Base-by-base conservation (phyloP, 2,797 vertebrate genomes). In the Pterois miles region DNA sequence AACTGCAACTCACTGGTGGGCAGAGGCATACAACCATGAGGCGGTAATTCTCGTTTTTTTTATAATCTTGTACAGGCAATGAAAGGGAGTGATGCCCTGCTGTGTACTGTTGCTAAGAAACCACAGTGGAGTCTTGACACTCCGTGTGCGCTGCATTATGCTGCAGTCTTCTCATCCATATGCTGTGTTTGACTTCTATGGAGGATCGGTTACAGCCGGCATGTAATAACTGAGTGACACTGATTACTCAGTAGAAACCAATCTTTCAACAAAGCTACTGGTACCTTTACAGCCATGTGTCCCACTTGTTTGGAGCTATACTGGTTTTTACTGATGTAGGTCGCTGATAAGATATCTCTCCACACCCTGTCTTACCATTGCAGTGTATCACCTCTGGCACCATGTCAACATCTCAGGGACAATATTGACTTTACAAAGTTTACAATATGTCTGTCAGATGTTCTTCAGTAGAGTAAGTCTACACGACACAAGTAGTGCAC, bases 71-170 rank as follows among this genome's bases (percentile, higher is more conserved):
- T 46, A 48, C 22, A 38, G 22, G 57, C 66, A 74, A 23, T 62
- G 54, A 65, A 65, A 12, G 65, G 43, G 69, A 83, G 69, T 0
- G 7, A 76, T 27, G 63, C 71, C 90, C 83, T 68, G 82, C 85
- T 81, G 85, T 83, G 85, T 84, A 40, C 86, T 87, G 92, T 93
- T 93, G 91, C 91, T 92, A 91, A 86, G 91, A 77, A 86, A 92
- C 90, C 72, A 65, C 62, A 31, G 46, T 62, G 68, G 76, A 85
- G 79, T 62, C 80, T 38, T 70, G 60, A 76, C 74, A 75, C 64
- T 86, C 71, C 73, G 69, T n/a, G 53, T 81, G 76, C 77, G 80
- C n/a, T 82, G 88, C 83, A 81, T 77, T 69, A 57, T 80, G 85
- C 89, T 76, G 84, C 85, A 80, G 83, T 77, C 46, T 63, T 48